Conservation (phyloP, 2,888 invertebrate genomes). For the Cynaeus angustus region DNA sequence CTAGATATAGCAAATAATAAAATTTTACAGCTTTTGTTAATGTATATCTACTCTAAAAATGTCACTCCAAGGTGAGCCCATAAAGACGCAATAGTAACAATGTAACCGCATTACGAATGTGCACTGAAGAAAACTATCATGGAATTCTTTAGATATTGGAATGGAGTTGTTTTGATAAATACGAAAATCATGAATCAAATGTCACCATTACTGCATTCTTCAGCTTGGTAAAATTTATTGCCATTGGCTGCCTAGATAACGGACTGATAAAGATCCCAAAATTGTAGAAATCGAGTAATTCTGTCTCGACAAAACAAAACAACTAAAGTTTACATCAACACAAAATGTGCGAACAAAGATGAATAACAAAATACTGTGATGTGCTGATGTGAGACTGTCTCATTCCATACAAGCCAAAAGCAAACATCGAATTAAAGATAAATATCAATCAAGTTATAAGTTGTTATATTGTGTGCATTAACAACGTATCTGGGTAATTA, state of each 20-base stretch:
- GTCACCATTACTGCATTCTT: constrained; percentile 46
- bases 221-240: constrained; percentile 40
- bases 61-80: constrained; percentile 42
- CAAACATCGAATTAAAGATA: constrained; percentile 62
- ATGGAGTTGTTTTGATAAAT: constrained; percentile 45
- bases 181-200: constrained; percentile 44
- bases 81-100: constrained; percentile 23
- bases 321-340: too few species aligned
- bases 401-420: constrained; percentile 33
- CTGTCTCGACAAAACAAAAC: neutral
- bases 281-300: constrained; percentile 21
- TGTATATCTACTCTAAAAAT: constrained; percentile 42
- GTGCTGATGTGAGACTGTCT: neutral
- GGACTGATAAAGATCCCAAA: constrained; percentile 18
- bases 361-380: too few species aligned
- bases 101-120: constrained; percentile 4
- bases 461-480: constrained; percentile 68
- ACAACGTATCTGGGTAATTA: constrained; percentile 71
- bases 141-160: constrained; percentile 50
- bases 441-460: constrained; percentile 68
- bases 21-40: constrained; percentile 35
- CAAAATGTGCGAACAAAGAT: too few species aligned
- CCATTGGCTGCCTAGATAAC: constrained; percentile 23
- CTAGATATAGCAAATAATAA: constrained; percentile 43
- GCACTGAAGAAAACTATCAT: constrained; percentile 20